phyloP scores from a whole-genome alignment of 1,140 invertebrate species.

The Archegozetes longisetosus region DNA sequence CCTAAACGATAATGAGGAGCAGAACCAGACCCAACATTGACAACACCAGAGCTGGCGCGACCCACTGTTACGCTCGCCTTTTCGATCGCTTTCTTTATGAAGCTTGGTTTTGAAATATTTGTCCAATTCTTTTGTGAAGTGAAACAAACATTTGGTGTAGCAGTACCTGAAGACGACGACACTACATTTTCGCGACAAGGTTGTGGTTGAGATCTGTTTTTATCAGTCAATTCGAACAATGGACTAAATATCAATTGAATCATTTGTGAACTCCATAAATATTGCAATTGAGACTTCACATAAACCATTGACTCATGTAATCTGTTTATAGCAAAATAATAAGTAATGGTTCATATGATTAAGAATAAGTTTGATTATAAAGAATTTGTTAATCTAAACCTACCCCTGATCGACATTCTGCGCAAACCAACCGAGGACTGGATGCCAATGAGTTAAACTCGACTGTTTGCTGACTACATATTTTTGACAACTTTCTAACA shows the following conservation, averaged over 20 bases:
- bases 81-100: slow-evolving; percentile 11
- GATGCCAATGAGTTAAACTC: slow-evolving; percentile 89
- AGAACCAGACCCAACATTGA: neutral
- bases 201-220: neutral
- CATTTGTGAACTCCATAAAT: slow-evolving; percentile 61
- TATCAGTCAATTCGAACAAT: slow-evolving; percentile 24
- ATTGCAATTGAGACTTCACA: slow-evolving; percentile 61
- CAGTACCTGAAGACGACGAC: slow-evolving; percentile 16
- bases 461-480: slow-evolving; percentile 71
- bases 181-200: slow-evolving; percentile 4
- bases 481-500: slow-evolving; percentile 64
- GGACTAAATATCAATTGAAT: slow-evolving; percentile 36
- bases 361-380: neutral
- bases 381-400: slow-evolving; percentile 1
- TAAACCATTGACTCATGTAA: slow-evolving; percentile 62
- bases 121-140: slow-evolving; percentile 6
- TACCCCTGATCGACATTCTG: slow-evolving; percentile 52
- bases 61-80: neutral
- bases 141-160: slow-evolving; percentile 9
- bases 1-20: slow-evolving; percentile 42
- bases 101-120: neutral
- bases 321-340: slow-evolving; percentile 32
- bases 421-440: slow-evolving; percentile 90
- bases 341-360: neutral
- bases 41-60: neutral